These are phyloP conservation scores for Gryllus bimaculatus DNA, from an alignment of 1,140 invertebrate species.

Conservation along the genomic window DNA sequence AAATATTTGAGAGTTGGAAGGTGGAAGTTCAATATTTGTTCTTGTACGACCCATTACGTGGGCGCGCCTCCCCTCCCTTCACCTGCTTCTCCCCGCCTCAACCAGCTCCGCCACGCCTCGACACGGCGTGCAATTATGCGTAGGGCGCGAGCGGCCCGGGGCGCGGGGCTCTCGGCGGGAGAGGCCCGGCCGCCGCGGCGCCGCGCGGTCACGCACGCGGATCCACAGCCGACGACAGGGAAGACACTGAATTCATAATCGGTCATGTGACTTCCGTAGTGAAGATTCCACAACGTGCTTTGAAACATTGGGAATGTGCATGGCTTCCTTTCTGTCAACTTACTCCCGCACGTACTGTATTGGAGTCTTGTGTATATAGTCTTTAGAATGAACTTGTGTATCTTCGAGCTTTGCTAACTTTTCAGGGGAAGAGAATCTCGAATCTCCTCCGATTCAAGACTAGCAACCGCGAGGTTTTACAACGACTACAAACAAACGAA, in stretches of 20 bases:
- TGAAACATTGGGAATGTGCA: background rate
- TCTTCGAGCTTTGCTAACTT: background rate
- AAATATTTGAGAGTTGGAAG: conserved; percentile 1
- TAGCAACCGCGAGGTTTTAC: background rate
- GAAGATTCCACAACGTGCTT: background rate
- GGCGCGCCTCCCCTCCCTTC: background rate
- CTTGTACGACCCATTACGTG: background rate
- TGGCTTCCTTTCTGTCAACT: background rate
- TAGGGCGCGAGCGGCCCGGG: background rate
- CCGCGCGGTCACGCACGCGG: background rate
- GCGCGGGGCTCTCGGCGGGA: background rate
- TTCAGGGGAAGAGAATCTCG: background rate
- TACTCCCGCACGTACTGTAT: background rate
- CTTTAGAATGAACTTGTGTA: background rate
- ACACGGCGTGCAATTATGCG: background rate
- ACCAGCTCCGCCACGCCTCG: background rate
- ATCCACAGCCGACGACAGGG: background rate
- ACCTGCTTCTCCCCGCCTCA: background rate
- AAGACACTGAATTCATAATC: background rate
- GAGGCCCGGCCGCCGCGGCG: background rate
- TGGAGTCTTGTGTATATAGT: background rate
- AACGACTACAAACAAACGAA: background rate
- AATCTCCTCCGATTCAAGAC: background rate
- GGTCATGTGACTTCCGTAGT: background rate
- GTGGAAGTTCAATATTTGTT: conserved; percentile 5